Conservation (phyloP, 1,140 invertebrate genomes). For the Drepana arcuata region DNA sequence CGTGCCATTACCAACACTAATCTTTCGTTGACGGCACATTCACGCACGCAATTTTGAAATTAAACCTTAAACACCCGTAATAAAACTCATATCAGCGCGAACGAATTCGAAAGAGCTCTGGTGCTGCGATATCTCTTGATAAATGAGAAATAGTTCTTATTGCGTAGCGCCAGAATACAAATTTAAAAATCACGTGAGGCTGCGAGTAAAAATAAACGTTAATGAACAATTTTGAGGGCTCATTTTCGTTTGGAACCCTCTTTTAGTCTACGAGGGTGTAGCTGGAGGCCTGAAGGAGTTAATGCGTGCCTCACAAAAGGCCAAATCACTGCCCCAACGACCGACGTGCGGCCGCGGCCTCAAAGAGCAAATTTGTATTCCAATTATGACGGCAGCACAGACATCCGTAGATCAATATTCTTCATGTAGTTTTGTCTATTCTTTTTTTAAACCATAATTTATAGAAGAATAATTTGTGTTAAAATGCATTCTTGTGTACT, state of each 20-base stretch:
- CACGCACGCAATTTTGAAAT: constrained; percentile 14
- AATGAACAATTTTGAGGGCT: constrained; percentile 19
- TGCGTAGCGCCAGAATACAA: too few relatives aligned
- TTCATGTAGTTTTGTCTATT: background rate
- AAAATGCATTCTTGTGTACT: constrained; percentile 2
- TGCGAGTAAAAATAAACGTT: constrained; percentile 18
- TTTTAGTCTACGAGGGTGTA: too few relatives aligned
- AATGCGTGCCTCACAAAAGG: constrained; percentile 67
- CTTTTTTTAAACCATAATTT: background rate
- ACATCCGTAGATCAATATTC: background rate
- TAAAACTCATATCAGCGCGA: constrained; percentile 24
- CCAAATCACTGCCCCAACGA: constrained; percentile 63
- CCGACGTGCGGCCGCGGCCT: constrained; percentile 41
- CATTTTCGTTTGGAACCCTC: constrained; percentile 14
- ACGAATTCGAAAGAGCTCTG: too few relatives aligned
- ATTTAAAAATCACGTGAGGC: too few relatives aligned
- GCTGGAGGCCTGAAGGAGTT: constrained; percentile 57
- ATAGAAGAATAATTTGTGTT: too few relatives aligned
- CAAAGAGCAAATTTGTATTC: constrained; percentile 69
- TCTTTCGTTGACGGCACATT: constrained; percentile 25
- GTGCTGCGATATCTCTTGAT: constrained; percentile 29
- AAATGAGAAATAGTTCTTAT: constrained; percentile 51
- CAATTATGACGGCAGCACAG: constrained; percentile 54
- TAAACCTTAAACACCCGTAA: constrained; percentile 19
- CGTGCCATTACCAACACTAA: constrained; percentile 61